Percentiles rank a stretch among this genome's conserved stretches.
Conservation (phyloP, 1,140 invertebrate genomes). For the Drosophila bocqueti region DNA sequence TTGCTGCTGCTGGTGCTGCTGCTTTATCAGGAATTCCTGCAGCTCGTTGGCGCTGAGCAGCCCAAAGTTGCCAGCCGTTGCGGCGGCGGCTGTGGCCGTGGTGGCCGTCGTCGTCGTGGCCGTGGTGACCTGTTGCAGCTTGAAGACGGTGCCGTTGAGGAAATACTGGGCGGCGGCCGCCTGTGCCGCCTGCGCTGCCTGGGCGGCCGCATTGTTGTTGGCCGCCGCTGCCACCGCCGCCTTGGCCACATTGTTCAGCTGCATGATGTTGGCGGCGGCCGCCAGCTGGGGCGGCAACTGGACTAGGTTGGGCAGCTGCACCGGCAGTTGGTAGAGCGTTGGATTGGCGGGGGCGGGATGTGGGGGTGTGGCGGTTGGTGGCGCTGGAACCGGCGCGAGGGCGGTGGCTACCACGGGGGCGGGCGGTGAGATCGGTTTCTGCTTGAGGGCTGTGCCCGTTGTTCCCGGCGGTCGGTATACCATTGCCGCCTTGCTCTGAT, state of each 20-base stretch:
- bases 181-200: slow-evolving; percentile 75
- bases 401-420: slow-evolving; percentile 37
- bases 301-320: slow-evolving; percentile 83
- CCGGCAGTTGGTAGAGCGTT: slow-evolving; percentile 80
- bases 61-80: slow-evolving; percentile 67
- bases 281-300: slow-evolving; percentile 82
- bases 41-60: slow-evolving; percentile 62
- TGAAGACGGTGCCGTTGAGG: slow-evolving; percentile 84
- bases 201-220: slow-evolving; percentile 64
- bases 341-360: slow-evolving; percentile 48
- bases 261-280: slow-evolving; percentile 81
- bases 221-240: slow-evolving; percentile 69
- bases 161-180: slow-evolving; percentile 82
- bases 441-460: slow-evolving; percentile 38
- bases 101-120: slow-evolving; percentile 82
- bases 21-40: slow-evolving; percentile 71
- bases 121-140: slow-evolving; percentile 82
- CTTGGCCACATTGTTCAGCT: slow-evolving; percentile 75
- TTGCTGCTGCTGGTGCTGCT: slow-evolving; percentile 56
- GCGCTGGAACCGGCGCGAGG: slow-evolving; percentile 18
- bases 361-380: slow-evolving; percentile 16
- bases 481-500: slow-evolving; percentile 54
- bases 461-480: slow-evolving; percentile 31
- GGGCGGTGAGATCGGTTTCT: slow-evolving; percentile 50
- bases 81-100: slow-evolving; percentile 67